Evolutionary conservation across 1,140 invertebrate genomes (phyloP).

Genomic region (Solen grandis): DNA sequence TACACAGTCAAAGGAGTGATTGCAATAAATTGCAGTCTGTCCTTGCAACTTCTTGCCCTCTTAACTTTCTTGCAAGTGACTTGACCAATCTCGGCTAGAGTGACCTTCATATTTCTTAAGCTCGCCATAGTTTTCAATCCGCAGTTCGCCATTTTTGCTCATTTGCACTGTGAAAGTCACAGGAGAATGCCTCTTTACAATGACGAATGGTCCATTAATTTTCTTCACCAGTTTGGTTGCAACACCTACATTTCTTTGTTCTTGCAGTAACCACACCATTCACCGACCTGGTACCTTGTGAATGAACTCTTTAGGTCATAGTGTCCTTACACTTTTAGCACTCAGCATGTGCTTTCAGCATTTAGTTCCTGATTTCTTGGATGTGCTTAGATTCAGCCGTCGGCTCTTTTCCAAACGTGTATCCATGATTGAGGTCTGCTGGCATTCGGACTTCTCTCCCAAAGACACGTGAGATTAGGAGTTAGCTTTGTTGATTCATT

Average conservation of each 20-base stretch:
- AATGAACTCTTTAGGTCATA: conserved; percentile 10
- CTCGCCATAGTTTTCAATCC: conserved; percentile 37
- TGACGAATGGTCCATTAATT: no score
- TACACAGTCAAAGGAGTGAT: no score
- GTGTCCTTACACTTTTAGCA: not conserved
- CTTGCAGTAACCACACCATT: conserved; percentile 37
- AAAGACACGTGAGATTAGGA: conserved; percentile 59
- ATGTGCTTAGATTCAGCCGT: conserved; percentile 24
- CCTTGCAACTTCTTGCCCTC: no score
- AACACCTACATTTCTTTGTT: conserved; percentile 5
- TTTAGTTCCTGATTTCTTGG: not conserved
- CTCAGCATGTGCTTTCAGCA: conserved; percentile 11
- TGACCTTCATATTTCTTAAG: conserved; percentile 39
- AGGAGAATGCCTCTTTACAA: no score
- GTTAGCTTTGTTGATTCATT: conserved; percentile 54
- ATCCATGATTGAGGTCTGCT: conserved; percentile 47
- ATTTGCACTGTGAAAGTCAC: no score
- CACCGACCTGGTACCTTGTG: conserved; percentile 21
- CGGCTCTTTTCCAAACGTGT: not conserved
- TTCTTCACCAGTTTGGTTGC: conserved; percentile 22
- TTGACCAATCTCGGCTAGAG: conserved; percentile 5
- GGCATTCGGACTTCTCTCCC: conserved; percentile 60
- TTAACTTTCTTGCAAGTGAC: no score
- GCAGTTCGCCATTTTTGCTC: conserved; percentile 15
- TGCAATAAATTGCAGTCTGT: no score